Percentiles rank a stretch among this genome's conserved stretches.
phyloP scores from a whole-genome alignment of 2,888 invertebrate genomes.

The Galeruca laticollis region DNA sequence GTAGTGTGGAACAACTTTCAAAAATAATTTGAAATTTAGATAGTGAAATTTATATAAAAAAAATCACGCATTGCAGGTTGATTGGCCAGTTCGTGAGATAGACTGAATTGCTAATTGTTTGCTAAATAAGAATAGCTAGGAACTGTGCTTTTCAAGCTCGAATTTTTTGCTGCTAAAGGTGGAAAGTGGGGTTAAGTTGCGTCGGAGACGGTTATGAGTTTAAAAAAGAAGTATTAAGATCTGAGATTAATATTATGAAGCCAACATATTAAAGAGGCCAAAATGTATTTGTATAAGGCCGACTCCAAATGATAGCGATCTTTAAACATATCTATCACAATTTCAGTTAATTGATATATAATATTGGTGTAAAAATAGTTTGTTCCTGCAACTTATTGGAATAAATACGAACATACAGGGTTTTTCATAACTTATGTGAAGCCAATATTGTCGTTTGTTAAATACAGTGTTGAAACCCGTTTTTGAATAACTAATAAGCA shows the following conservation, averaged over 20 bases:
- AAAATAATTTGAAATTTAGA: conserved; percentile 34
- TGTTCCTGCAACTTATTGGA: conserved; percentile 8
- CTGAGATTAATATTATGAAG: background rate
- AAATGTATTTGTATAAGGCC: background rate
- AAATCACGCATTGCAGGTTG: conserved; percentile 27
- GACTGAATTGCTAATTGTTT: conserved; percentile 30
- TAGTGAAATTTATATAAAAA: conserved; percentile 31
- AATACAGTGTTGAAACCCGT: conserved; percentile 9
- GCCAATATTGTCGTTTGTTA: conserved; percentile 17
- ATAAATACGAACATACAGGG: conserved; percentile 30
- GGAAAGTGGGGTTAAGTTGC: conserved; percentile 35
- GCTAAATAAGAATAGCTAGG: conserved; percentile 36
- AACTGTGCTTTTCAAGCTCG: conserved; percentile 44
- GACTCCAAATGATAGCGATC: conserved; percentile 2
- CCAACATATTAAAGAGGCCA: conserved; percentile 8
- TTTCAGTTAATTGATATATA: background rate
- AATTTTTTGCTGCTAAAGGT: conserved; percentile 43
- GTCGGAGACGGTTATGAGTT: conserved; percentile 2
- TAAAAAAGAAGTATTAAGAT: background rate
- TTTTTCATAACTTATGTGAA: conserved; percentile 26
- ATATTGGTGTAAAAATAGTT: conserved; percentile 8
- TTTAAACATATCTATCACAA: conserved; percentile 21
- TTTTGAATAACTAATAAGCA: background rate
- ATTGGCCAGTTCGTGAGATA: conserved; percentile 32
- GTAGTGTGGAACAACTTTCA: conserved; percentile 22